Percentiles rank a stretch among this genome's conserved stretches.
These are phyloP conservation scores for Onthophagus sagittarius DNA, from an alignment of 2,888 invertebrate genomes.

Conservation along the genomic window DNA sequence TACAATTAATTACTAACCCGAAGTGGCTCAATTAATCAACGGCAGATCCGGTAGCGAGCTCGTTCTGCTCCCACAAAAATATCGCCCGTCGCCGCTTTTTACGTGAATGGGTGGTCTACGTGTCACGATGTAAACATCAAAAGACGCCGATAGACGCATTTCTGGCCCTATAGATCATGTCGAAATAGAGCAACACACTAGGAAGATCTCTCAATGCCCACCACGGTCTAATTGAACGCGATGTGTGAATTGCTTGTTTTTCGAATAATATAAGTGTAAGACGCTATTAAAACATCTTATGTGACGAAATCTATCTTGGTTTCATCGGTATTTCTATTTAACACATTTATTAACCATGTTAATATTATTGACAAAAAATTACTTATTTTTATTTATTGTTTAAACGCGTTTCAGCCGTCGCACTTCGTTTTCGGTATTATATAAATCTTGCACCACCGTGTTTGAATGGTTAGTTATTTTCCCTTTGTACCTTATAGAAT, in stretches of 20 bases:
- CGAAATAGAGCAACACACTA: slow-evolving; percentile 4
- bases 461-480: no score
- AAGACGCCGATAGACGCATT: neutral
- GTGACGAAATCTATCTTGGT: neutral
- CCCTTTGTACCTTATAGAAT: no score
- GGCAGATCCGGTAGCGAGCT: slow-evolving; percentile 4
- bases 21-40: slow-evolving; percentile 4
- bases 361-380: no score
- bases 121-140: slow-evolving; percentile 7
- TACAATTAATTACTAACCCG: slow-evolving; percentile 8
- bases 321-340: neutral
- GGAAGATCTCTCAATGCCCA: neutral
- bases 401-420: no score
- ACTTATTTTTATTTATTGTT: no score
- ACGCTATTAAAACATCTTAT: neutral
- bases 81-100: neutral
- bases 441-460: no score
- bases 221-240: neutral
- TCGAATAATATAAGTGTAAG: neutral
- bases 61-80: slow-evolving; percentile 6
- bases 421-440: no score
- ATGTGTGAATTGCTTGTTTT: neutral
- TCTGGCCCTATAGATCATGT: slow-evolving; percentile 6
- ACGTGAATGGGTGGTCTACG: slow-evolving; percentile 11
- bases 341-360: neutral